Evolutionary conservation across 2,797 vertebrate genomes (phyloP).

Genomic region (Dipus sagitta): DNA sequence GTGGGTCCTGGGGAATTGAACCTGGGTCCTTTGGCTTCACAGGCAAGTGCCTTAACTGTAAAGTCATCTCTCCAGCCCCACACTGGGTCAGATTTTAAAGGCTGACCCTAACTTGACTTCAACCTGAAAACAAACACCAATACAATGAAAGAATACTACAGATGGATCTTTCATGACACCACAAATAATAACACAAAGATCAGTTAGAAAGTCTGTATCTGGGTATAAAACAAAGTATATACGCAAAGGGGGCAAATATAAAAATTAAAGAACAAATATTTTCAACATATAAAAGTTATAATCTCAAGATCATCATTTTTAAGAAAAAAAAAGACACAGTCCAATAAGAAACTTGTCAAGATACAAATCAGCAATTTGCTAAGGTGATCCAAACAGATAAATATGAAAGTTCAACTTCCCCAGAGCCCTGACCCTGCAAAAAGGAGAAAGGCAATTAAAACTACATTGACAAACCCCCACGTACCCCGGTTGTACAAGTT

Average conservation of each 20-base stretch:
- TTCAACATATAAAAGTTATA: neutral
- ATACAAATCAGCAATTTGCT: neutral
- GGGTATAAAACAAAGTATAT: conserved; percentile 23
- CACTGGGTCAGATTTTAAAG: conserved; percentile 39
- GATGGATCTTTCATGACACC: neutral
- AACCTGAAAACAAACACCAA: conserved; percentile 54
- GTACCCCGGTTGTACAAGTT: neutral
- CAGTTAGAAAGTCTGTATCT: neutral
- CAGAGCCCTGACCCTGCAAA: neutral
- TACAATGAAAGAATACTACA: neutral
- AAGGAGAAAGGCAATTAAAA: neutral
- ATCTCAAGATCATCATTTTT: conserved; percentile 8
- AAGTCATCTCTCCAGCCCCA: too few relatives aligned
- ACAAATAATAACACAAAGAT: conserved; percentile 1
- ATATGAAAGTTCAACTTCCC: conserved; percentile 23
- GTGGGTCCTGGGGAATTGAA: too few relatives aligned
- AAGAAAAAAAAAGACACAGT: neutral
- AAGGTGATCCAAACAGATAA: neutral
- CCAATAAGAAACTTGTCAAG: neutral
- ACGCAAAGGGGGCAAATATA: neutral
- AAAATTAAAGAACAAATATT: conserved; percentile 11
- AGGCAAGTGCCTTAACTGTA: too few relatives aligned
- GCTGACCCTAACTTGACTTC: neutral
- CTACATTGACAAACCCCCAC: neutral
- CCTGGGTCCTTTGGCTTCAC: too few relatives aligned